Conservation (phyloP, 2,888 invertebrate genomes). For the Criorhina ranunculi region DNA sequence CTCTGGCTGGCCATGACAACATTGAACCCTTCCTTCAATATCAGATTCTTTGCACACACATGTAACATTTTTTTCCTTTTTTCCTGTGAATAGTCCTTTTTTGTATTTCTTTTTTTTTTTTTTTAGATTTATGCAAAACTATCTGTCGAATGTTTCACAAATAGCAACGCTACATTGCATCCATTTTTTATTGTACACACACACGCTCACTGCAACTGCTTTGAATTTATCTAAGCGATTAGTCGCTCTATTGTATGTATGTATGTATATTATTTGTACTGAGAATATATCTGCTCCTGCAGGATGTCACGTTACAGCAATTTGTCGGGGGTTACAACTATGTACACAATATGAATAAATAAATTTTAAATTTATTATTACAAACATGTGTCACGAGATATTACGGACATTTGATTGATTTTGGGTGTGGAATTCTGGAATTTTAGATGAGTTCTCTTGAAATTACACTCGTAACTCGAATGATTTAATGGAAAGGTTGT, state of each 20-base stretch:
- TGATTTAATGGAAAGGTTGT: neutral
- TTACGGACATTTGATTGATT: conserved; percentile 44
- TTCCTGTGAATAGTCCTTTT: conserved; percentile 25
- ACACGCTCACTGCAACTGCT: conserved; percentile 38
- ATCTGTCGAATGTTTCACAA: conserved; percentile 66
- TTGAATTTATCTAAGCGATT: conserved; percentile 61
- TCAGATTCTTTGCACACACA: conserved; percentile 17
- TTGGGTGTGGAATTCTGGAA: neutral
- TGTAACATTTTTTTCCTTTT: conserved; percentile 43
- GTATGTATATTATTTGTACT: conserved; percentile 6
- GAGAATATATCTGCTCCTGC: conserved; percentile 9
- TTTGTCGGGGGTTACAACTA: conserved; percentile 30
- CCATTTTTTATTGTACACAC: conserved; percentile 47
- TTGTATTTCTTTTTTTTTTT: conserved; percentile 10
- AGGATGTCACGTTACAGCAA: conserved; percentile 39
- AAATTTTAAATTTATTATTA: conserved; percentile 43
- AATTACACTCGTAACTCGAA: neutral
- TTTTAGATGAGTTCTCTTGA: neutral
- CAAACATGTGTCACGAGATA: neutral
- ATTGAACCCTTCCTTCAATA: conserved; percentile 10
- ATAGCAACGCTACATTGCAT: conserved; percentile 49
- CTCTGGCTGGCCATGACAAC: conserved; percentile 8
- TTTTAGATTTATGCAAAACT: conserved; percentile 62
- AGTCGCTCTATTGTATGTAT: conserved; percentile 11
- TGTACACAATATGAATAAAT: conserved; percentile 55